These are phyloP conservation scores for Oxyruncus cristatus DNA, from an alignment of 2,113 vertebrate genomes.

Conservation along the genomic window DNA sequence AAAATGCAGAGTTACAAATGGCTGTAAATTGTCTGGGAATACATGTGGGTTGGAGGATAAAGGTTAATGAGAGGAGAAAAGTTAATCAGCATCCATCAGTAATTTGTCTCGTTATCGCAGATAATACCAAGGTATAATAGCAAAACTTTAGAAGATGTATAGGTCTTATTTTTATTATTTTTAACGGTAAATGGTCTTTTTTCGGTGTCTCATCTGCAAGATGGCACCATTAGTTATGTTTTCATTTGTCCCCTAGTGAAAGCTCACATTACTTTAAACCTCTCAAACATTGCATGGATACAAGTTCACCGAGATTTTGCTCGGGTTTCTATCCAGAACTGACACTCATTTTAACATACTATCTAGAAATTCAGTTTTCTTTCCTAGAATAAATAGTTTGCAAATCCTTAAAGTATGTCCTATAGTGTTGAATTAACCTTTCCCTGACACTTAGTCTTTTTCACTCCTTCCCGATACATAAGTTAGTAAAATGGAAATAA, in stretches of 20 bases:
- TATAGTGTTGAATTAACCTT: conserved; percentile 66
- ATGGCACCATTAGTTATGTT: background rate
- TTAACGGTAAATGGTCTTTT: background rate
- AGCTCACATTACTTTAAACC: background rate
- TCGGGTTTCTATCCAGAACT: background rate
- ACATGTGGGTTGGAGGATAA: background rate
- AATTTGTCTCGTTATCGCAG: background rate
- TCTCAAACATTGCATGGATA: background rate
- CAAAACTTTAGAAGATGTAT: background rate
- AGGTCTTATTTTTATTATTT: background rate
- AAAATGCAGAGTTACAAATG: background rate
- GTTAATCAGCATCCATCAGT: background rate
- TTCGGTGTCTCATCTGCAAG: background rate
- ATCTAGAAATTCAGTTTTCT: conserved; percentile 22
- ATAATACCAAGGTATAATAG: background rate
- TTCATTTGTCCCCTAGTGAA: background rate
- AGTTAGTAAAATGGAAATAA: conserved; percentile 62
- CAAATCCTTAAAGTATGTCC: background rate
- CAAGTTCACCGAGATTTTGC: background rate
- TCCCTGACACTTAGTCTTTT: conserved; percentile 65
- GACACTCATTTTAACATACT: background rate
- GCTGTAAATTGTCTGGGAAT: background rate
- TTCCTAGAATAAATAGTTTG: conserved; percentile 26
- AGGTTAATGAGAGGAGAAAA: background rate
- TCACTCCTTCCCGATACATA: conserved; percentile 46